These are phyloP conservation scores for Melinaea marsaeus DNA, from an alignment of 2,888 invertebrate genomes.

Conservation along the genomic window DNA sequence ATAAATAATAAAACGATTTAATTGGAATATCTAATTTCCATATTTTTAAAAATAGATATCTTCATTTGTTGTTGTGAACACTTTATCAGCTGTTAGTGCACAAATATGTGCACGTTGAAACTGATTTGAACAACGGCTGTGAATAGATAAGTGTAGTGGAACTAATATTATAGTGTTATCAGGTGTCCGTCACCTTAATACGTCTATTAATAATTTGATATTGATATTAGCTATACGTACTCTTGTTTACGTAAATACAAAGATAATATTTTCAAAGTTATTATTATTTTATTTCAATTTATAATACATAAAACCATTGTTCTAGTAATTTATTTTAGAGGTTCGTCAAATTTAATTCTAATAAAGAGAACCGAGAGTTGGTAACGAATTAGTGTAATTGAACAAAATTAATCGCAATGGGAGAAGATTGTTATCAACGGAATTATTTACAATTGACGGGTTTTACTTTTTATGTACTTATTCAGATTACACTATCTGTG, in stretches of 20 bases:
- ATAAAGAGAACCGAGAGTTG: slow-evolving; percentile 26
- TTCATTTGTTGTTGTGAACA: neutral
- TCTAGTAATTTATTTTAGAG: slow-evolving; percentile 6
- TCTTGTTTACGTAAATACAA: no score
- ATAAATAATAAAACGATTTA: neutral
- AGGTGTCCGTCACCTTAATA: no score
- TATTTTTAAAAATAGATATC: no score
- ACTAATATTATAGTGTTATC: neutral
- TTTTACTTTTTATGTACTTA: slow-evolving; percentile 26
- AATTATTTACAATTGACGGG: slow-evolving; percentile 29
- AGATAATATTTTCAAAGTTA: neutral
- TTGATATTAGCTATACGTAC: no score
- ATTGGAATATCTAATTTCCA: neutral
- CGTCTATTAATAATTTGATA: no score
- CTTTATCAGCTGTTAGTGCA: neutral
- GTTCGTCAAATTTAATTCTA: slow-evolving; percentile 24
- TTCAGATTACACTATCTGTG: slow-evolving; percentile 17
- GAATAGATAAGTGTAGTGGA: neutral
- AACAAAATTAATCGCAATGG: slow-evolving; percentile 31
- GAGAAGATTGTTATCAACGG: slow-evolving; percentile 28
- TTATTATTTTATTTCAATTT: neutral
- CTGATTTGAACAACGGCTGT: neutral
- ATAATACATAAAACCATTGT: neutral
- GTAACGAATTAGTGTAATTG: slow-evolving; percentile 30
- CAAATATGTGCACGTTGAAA: neutral